phyloP scores from a whole-genome alignment of 2,888 invertebrate genomes.

The Apodemia duryi region DNA sequence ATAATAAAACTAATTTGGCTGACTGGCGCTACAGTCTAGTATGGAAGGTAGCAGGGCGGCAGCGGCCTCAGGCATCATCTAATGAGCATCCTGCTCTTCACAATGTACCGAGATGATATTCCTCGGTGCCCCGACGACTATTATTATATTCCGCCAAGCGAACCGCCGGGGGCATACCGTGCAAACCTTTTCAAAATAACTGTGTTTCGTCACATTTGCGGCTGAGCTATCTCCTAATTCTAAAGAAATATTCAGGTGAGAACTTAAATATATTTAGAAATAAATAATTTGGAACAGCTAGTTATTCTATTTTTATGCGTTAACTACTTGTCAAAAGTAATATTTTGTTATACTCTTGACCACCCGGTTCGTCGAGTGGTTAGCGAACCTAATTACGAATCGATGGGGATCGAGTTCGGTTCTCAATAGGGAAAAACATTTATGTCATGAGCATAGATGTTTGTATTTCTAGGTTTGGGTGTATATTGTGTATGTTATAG shows the following conservation, averaged over 20 bases:
- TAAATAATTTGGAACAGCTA: not conserved
- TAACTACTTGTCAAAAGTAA: no score
- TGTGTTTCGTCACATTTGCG: slow-evolving; percentile 51
- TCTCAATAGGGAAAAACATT: no score
- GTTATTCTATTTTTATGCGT: no score
- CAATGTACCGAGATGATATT: slow-evolving; percentile 74
- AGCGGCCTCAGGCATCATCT: slow-evolving; percentile 66
- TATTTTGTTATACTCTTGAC: no score
- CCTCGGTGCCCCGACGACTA: slow-evolving; percentile 63
- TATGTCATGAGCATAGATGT: no score
- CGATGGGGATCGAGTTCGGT: no score
- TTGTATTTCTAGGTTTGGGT: no score
- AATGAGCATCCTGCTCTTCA: slow-evolving; percentile 76
- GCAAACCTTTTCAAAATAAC: slow-evolving; percentile 66
- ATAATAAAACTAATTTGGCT: no score
- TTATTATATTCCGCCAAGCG: slow-evolving; percentile 69
- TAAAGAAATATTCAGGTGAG: slow-evolving; percentile 32
- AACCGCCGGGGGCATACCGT: slow-evolving; percentile 51
- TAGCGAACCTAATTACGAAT: no score
- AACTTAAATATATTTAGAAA: slow-evolving; percentile 5
- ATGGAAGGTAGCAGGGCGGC: slow-evolving; percentile 34
- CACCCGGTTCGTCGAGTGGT: no score
- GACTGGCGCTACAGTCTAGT: slow-evolving; percentile 32
- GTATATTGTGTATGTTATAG: no score
- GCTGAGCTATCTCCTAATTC: slow-evolving; percentile 52